Base-by-base conservation (phyloP, 1,140 invertebrate species). In the Cyphomyrmex costatus region DNA sequence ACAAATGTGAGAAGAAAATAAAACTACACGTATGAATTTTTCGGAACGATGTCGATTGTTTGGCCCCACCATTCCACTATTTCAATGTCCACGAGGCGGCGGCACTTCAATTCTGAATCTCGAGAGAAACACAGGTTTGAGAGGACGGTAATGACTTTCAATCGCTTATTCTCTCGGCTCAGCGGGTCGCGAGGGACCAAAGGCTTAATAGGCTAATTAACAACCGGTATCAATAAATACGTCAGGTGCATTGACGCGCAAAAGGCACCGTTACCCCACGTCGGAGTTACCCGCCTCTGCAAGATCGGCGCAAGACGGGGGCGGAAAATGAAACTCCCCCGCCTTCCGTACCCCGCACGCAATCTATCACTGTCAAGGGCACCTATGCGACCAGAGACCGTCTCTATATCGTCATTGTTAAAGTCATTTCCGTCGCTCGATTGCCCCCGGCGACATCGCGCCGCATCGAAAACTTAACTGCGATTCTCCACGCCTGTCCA, bases 341-440 rank as follows among this genome's bases (percentile, higher is more conserved):
- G 12, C 16, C 24, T 42, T 56, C 71, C 42, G 21, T 30, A 30
- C 24, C 19, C 24, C 65, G 79, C 76, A 24, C 46, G 61, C 88
- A 84, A 74, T 90, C 71, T 83, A 78, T 90, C 89, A 90, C 78
- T 90, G 90, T 83, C 90, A 91, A 91, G 90, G 89, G 82, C 88
- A 87, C 33, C 84, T 89, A 90, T 89, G 85, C 88, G 87, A 83
- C 82, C 83, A 63, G 86, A 83, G 68, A 90, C 86, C 78, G 78
- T 82, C 82, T 86, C 89, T 53, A 65, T 79, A 79, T 79, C 63
- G 86, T 65, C 89, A 86, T 90, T 90, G 88, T 90, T 90, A 88
- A 90, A 90, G 88, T 83, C 89, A 90, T 90, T 90, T 90, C 89
- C 89, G 89, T 90, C 77, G 63, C 86, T 86, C 80, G 88, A 90